phyloP scores from a whole-genome alignment of 2,888 invertebrate genomes.

The Pimpla rufipes region DNA sequence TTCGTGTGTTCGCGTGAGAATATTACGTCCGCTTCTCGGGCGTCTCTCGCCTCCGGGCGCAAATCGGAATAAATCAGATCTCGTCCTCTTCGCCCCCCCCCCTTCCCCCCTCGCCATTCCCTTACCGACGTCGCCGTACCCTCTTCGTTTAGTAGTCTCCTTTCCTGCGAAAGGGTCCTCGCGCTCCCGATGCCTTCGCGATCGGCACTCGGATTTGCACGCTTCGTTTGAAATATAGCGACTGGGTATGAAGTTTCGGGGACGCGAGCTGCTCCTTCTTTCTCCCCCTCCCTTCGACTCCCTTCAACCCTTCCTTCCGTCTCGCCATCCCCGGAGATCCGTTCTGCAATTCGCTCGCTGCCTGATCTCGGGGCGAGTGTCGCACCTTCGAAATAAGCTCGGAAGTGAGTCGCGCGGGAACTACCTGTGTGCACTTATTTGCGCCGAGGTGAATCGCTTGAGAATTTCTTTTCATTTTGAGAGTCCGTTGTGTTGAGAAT shows the following conservation, averaged over 20 bases:
- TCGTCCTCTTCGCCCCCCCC: slow-evolving; percentile 39
- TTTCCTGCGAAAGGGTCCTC: slow-evolving; percentile 21
- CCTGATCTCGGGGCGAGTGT: slow-evolving; percentile 3
- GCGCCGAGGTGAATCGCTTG: background rate
- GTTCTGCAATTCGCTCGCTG: background rate
- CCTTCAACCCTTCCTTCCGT: no score
- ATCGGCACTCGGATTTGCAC: slow-evolving; percentile 42
- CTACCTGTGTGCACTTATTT: background rate
- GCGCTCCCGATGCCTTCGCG: slow-evolving; percentile 45
- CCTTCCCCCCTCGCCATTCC: slow-evolving; percentile 12
- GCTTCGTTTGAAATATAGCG: slow-evolving; percentile 51
- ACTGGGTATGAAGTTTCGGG: slow-evolving; percentile 8
- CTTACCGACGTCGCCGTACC: background rate
- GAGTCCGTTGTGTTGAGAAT: no score
- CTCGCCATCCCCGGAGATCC: background rate
- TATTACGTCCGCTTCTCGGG: slow-evolving; percentile 70
- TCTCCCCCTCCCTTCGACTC: no score
- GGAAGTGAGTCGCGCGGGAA: background rate
- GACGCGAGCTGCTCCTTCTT: background rate
- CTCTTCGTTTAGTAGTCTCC: slow-evolving; percentile 55
- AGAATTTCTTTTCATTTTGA: background rate
- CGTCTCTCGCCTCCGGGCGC: slow-evolving; percentile 71
- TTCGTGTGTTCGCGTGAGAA: slow-evolving; percentile 70
- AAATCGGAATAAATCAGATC: slow-evolving; percentile 77
- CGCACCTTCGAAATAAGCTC: slow-evolving; percentile 12